Conservation (phyloP, 2,797 vertebrate genomes). For the Periparus ater region DNA sequence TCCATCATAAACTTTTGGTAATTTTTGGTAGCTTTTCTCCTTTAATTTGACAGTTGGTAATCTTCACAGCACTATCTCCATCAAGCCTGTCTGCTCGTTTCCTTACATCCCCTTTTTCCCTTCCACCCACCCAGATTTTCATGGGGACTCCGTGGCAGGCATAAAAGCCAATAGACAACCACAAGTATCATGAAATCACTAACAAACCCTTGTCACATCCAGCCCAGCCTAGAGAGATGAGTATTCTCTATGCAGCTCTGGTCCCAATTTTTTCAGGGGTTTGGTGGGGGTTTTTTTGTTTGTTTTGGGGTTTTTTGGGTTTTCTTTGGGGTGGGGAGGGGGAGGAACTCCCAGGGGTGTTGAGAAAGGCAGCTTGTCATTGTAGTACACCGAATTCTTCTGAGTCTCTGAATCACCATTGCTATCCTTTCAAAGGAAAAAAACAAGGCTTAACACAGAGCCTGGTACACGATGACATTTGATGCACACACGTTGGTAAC, state of each 20-base stretch:
- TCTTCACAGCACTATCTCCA: neutral
- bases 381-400: neutral
- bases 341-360: neutral
- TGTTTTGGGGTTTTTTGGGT: neutral
- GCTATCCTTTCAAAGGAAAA: neutral
- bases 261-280: neutral
- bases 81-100: neutral
- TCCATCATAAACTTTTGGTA: neutral
- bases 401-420: neutral
- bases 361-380: neutral
- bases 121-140: neutral
- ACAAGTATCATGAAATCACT: neutral
- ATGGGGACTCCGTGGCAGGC: neutral
- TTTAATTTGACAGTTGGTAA: neutral
- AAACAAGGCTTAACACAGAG: neutral
- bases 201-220: neutral
- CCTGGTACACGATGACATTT: neutral
- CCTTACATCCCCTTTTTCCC: neutral
- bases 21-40: neutral
- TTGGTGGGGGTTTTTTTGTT: neutral
- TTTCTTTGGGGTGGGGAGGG: rapidly evolving
- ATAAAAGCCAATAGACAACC: neutral
- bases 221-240: neutral
- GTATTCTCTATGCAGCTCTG: neutral
- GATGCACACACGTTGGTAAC: neutral